Base-by-base conservation (phyloP, 2,797 vertebrate genomes). In the Manis crassicaudata region DNA sequence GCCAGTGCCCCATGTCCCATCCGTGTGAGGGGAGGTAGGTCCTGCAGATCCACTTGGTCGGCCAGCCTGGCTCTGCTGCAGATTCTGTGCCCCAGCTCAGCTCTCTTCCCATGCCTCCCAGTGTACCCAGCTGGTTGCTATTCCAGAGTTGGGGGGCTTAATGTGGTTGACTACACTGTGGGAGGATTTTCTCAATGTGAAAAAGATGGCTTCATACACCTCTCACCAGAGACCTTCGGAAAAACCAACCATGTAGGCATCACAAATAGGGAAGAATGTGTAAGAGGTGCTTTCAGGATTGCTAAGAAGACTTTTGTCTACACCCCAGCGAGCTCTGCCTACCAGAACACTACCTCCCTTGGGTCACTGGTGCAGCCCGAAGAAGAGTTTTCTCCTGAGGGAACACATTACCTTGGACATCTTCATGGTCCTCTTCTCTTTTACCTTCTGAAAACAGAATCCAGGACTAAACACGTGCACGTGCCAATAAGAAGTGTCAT, bases 261-360 rank as follows among this genome's bases (percentile, higher is more conserved):
- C 6, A 5, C 1, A 0, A 1, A 4, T 29, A 4, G 18, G 75
- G 60, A 60, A 7, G 87, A 6, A 16, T 0, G 3, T 0, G 3
- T 9, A 9, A 32, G 89, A 13, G 16, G 20, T 32, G 2, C 4
- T 40, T 1, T 68, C 6, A 29, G 65, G 70, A 20, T 6, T 10
- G 7, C 0, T 9, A 8, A 25, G 63, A 13, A 27, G 76, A 8
- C 67, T 46, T 14, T 0, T n/a, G 23, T 58, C 17, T 20, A 6
- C 21, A 5, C 40, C 68, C 40, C 50, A 3, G 63, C 37, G 40
- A 3, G 63, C 37, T 21, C 43, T 23, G 50, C n/a, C 67, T 14
- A 2, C 67, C 46, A 1, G 8, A 13, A 0, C 12, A 7, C 65
- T 23, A 32, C 3, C 72, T 63, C 25, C 12, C 67, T 43, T 25